Evolutionary conservation across 1,140 invertebrate species (phyloP), one percentile per base, ranked within the genome.

Genomic region (Bombus waltoni): DNA sequence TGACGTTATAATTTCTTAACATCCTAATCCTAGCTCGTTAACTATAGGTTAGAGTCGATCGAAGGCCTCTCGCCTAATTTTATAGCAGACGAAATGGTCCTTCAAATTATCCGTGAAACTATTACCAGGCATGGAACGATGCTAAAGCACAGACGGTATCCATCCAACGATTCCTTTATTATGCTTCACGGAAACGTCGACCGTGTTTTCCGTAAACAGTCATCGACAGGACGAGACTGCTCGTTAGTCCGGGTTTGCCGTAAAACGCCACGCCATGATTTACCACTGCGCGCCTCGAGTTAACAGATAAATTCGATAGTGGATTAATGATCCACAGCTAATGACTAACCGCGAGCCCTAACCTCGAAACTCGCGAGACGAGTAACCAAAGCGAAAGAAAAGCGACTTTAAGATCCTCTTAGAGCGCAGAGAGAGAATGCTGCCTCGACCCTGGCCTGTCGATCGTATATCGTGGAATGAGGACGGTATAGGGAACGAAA

Each of bases 271-370:
- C 22, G 25, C 13, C 25, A 40, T 76, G 74, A 76, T 76, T 76
- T 59, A 76, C 74, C 74, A 40, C 53, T 25, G 35, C n/a, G 59
- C 59, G 57, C 53, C 53, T 42, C 40, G 59, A 78, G 62, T 78
- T 65, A 42, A 18, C 25, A 40, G 35, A 59, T 76, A 40, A 76
- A 76, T 76, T 76, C 53, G 74, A 76, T 76, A 76, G 74, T 25
- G 40, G 62, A 65, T 78, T 78, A 78, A 78, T 62, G 76, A 78
- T 65, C 38, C n/a, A 32, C 38, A 15, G 38, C 59, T 78, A 65
- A 78, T 78, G 57, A 78, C 38, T 32, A 35, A 78, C 57, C n/a
- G 53, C 53, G 74, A 76, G 74, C 42, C 4, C 28, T 44, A 73
- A 22, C 72, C 40, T 72, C 38, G 42, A 44, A 73, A 73, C 42